phyloP scores from a whole-genome alignment of 2,888 invertebrate genomes.

The Cybosia mesomella region DNA sequence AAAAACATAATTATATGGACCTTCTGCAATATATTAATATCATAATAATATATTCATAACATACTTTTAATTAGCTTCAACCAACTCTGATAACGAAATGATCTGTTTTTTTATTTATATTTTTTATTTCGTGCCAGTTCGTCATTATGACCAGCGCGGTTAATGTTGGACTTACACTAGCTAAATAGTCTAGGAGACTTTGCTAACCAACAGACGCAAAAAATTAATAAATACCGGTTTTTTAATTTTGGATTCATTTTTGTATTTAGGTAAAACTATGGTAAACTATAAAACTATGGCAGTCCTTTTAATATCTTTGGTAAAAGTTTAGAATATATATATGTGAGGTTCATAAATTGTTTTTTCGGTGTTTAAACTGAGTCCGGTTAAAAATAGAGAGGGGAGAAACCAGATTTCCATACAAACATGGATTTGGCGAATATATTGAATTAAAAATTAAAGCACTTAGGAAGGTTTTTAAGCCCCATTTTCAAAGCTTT shows the following conservation, averaged over 20 bases:
- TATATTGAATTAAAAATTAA: too few species aligned
- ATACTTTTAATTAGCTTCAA: neutral
- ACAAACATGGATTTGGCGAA: too few species aligned
- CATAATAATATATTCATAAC: neutral
- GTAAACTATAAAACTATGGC: too few species aligned
- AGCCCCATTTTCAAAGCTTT: too few species aligned
- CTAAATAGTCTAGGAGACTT: neutral
- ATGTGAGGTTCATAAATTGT: too few species aligned
- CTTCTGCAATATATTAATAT: constrained; percentile 14
- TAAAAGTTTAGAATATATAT: too few species aligned
- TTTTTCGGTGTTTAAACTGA: too few species aligned
- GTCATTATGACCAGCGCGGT: neutral
- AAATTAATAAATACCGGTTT: neutral
- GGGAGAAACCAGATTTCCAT: too few species aligned
- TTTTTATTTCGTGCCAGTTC: neutral
- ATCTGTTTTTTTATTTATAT: neutral
- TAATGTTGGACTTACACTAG: neutral
- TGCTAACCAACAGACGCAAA: neutral
- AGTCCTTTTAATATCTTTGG: too few species aligned
- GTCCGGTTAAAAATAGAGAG: too few species aligned
- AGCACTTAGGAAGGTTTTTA: too few species aligned
- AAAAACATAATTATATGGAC: constrained; percentile 11
- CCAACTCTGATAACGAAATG: neutral
- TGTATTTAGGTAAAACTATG: too few species aligned
- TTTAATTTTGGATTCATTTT: neutral